Evolutionary conservation across 2,113 vertebrate genomes (phyloP).

Genomic region (Willisornis vidua): DNA sequence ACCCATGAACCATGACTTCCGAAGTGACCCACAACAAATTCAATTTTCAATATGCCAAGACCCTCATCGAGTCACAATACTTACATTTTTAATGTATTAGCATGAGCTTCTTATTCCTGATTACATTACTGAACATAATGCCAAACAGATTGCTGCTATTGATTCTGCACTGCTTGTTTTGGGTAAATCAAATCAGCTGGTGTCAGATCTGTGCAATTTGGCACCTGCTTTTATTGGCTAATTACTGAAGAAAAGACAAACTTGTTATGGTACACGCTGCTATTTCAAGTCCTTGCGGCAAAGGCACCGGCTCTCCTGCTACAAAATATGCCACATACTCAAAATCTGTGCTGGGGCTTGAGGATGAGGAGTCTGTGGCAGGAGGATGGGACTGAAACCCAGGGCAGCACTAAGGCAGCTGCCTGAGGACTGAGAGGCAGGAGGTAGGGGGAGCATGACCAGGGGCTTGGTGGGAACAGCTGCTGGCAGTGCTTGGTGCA

Average conservation of each 20-base stretch:
- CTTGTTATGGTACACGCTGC: not conserved
- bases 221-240: constrained; percentile 41
- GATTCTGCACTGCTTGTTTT: constrained; percentile 53
- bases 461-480: no score
- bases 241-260: constrained; percentile 53
- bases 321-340: not conserved
- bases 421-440: not conserved
- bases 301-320: not conserved
- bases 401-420: not conserved
- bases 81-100: not conserved
- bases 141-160: constrained; percentile 52
- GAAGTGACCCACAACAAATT: constrained; percentile 9
- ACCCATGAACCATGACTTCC: not conserved
- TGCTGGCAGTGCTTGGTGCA: not conserved
- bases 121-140: constrained; percentile 37
- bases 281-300: not conserved
- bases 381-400: not conserved
- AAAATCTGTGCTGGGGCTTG: not conserved
- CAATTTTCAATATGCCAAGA: not conserved
- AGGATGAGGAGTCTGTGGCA: not conserved
- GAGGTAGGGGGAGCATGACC: rapidly evolving
- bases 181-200: constrained; percentile 54
- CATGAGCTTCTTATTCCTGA: constrained; percentile 4
- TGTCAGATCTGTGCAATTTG: constrained; percentile 62
- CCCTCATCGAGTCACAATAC: not conserved